Evolutionary conservation across 2,113 vertebrate species (phyloP).

Genomic region (Copsychus sechellarum): DNA sequence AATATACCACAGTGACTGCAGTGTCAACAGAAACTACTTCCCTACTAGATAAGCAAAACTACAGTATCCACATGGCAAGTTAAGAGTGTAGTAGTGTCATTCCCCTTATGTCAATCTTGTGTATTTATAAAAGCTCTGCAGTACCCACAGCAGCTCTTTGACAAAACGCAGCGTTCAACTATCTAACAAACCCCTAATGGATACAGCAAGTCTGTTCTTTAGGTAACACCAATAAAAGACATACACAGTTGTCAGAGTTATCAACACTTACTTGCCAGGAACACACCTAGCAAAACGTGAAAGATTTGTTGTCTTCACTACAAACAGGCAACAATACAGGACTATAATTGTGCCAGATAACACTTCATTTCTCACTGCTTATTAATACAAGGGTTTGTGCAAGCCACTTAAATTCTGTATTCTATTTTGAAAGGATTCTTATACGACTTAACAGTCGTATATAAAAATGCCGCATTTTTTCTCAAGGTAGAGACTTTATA

Average conservation of each 20-base stretch:
- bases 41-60: background rate
- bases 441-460: background rate
- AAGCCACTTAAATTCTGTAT: background rate
- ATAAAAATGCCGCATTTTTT: background rate
- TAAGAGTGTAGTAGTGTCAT: too few relatives aligned
- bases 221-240: background rate
- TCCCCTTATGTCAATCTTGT: too few relatives aligned
- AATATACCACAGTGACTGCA: background rate
- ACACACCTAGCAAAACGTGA: background rate
- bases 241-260: background rate
- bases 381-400: background rate
- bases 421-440: background rate
- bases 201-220: background rate
- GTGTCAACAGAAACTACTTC: background rate
- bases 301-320: background rate
- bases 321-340: background rate
- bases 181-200: too few relatives aligned
- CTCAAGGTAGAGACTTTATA: background rate
- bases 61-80: background rate
- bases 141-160: too few relatives aligned
- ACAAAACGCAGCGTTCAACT: too few relatives aligned
- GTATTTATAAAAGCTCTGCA: too few relatives aligned
- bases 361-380: background rate
- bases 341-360: background rate
- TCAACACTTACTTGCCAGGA: background rate